Evolutionary conservation across 1,140 invertebrate species (phyloP).

Genomic region (Drosophila arizonae): DNA sequence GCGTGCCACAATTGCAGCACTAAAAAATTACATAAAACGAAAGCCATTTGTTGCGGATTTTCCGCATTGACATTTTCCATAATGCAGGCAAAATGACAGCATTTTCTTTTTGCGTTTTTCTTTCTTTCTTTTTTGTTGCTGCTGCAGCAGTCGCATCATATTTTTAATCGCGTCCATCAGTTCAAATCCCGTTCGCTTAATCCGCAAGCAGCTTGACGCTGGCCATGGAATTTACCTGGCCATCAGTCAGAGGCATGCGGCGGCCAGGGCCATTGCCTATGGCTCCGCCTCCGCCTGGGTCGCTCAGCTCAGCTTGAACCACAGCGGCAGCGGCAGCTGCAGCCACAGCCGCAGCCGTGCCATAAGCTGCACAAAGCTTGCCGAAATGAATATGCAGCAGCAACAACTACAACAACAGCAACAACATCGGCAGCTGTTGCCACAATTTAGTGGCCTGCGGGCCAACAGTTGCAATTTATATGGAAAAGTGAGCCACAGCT

Average conservation of each 20-base stretch:
- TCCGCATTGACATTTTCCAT: conserved; percentile 26
- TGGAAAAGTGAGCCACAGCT: conserved; percentile 6
- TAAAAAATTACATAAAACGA: background rate
- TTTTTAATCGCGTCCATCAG: conserved; percentile 49
- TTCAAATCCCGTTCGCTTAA: conserved; percentile 29
- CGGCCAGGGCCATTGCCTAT: conserved; percentile 17
- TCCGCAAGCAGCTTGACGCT: conserved; percentile 44
- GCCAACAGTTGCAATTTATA: conserved; percentile 26
- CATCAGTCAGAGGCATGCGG: conserved; percentile 34
- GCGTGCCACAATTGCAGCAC: background rate
- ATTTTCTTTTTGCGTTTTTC: background rate
- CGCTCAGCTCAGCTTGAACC: conserved; percentile 7
- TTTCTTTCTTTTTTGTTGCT: conserved; percentile 5
- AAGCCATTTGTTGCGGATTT: conserved; percentile 1
- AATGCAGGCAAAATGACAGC: conserved; percentile 33
- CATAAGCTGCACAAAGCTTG: conserved; percentile 44
- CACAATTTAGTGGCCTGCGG: conserved; percentile 68
- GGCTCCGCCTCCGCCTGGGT: conserved; percentile 12
- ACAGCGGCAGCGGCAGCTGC: conserved; percentile 44
- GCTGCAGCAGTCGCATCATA: conserved; percentile 30
- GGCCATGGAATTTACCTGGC: conserved; percentile 39
- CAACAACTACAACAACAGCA: background rate
- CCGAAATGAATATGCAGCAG: conserved; percentile 27
- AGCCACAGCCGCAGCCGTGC: conserved; percentile 48
- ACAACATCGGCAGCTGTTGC: conserved; percentile 49